These are phyloP conservation scores for Coregonus sp. DNA, from an alignment of 2,797 vertebrate genomes.

Conservation along the genomic window DNA sequence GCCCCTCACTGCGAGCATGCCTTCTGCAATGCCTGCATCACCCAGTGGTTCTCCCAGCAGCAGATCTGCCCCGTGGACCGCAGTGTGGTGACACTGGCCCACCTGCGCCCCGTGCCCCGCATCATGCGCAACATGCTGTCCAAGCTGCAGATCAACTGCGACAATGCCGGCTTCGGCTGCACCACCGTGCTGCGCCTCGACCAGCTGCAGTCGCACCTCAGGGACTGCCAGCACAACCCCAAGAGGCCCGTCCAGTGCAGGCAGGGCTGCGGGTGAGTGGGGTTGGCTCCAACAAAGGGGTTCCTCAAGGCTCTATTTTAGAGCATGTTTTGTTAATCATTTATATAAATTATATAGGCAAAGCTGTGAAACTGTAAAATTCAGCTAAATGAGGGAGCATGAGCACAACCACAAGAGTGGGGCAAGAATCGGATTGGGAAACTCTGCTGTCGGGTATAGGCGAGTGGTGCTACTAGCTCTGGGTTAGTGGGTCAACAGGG, in stretches of 20 bases:
- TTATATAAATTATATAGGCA: too few relatives aligned
- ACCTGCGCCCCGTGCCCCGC: constrained; percentile 94
- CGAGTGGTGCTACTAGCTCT: too few relatives aligned
- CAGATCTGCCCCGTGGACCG: constrained; percentile 98
- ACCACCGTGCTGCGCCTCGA: constrained; percentile 91
- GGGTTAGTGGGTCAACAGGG: background rate
- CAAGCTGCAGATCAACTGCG: constrained; percentile 95
- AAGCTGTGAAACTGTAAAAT: too few relatives aligned
- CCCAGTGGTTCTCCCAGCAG: constrained; percentile 99
- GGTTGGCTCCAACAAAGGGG: background rate
- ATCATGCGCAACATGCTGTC: constrained; percentile 99
- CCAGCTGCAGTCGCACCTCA: constrained; percentile 96
- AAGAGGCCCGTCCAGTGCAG: constrained; percentile 95
- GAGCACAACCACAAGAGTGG: too few relatives aligned
- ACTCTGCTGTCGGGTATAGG: too few relatives aligned
- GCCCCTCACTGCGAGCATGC: constrained; percentile 98
- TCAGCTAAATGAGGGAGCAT: too few relatives aligned
- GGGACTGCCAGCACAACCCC: constrained; percentile 97
- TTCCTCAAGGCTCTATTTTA: too few relatives aligned
- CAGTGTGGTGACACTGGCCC: constrained; percentile 95
- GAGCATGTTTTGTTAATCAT: too few relatives aligned
- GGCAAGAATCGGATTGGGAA: too few relatives aligned
- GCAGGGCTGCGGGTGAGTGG: constrained; percentile 93
- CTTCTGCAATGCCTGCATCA: constrained; percentile 99
- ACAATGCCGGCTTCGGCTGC: constrained; percentile 95